Conservation (phyloP, 2,113 vertebrate species). For the Brevimyrus niger region DNA sequence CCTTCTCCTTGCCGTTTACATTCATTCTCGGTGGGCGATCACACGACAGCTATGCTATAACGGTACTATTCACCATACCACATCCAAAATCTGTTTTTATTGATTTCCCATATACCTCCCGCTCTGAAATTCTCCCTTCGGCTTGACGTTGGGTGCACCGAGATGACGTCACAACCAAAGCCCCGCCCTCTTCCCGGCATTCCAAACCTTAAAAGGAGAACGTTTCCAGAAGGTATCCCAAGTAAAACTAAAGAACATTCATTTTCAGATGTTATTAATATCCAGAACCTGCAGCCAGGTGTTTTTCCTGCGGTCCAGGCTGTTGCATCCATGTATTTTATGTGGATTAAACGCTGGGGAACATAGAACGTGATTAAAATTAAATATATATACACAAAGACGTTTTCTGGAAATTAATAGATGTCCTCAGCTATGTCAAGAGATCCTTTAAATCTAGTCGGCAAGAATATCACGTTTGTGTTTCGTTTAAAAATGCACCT, state of each 20-base stretch:
- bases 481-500: background rate
- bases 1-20: slow-evolving; percentile 41
- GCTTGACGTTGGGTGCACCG: slow-evolving; percentile 40
- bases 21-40: slow-evolving; percentile 41
- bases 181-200: slow-evolving; percentile 31
- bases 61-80: background rate
- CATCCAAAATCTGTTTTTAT: background rate
- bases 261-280: background rate
- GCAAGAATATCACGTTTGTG: background rate
- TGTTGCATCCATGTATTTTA: background rate
- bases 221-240: background rate
- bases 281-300: background rate
- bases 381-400: background rate
- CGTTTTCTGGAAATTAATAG: background rate
- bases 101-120: background rate
- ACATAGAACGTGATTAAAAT: background rate
- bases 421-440: background rate
- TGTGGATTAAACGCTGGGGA: background rate
- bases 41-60: background rate
- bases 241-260: background rate
- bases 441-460: background rate
- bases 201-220: slow-evolving; percentile 37
- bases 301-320: background rate
- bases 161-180: slow-evolving; percentile 33
- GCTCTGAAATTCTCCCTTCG: slow-evolving; percentile 15